Evolutionary conservation across 2,888 invertebrate species (phyloP).

Genomic region (Sarcophaga variegata): DNA sequence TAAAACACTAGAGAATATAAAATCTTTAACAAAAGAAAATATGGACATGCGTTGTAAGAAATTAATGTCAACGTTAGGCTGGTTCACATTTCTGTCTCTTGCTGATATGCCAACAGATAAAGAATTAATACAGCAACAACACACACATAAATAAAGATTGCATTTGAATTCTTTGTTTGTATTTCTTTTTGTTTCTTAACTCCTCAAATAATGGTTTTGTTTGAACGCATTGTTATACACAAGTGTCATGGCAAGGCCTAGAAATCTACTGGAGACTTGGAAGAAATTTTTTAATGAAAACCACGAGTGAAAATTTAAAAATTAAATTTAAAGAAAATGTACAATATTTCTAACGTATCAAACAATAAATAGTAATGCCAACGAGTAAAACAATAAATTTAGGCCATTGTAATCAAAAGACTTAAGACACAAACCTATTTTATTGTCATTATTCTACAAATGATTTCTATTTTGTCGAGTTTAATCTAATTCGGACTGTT

Average conservation of each 20-base stretch:
- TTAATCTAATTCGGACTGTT: too few relatives aligned
- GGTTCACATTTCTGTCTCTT: conserved; percentile 46
- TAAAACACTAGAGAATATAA: conserved; percentile 53
- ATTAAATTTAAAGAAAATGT: not conserved
- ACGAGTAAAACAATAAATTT: too few relatives aligned
- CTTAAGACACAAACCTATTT: too few relatives aligned
- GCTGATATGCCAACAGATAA: conserved; percentile 61
- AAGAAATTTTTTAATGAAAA: too few relatives aligned
- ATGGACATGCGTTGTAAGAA: conserved; percentile 70
- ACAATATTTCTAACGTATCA: too few relatives aligned
- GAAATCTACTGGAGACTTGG: too few relatives aligned
- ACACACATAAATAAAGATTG: conserved; percentile 9
- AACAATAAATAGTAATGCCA: too few relatives aligned
- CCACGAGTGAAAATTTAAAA: not conserved
- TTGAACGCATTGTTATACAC: not conserved
- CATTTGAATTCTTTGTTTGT: not conserved
- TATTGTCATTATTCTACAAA: too few relatives aligned
- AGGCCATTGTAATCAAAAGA: too few relatives aligned
- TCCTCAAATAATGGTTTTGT: conserved; percentile 5
- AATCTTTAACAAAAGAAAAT: conserved; percentile 70
- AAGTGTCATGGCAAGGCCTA: conserved; percentile 35
- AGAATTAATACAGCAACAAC: conserved; percentile 27
- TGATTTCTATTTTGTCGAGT: too few relatives aligned
- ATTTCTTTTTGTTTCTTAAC: not conserved
- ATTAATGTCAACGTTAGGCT: conserved; percentile 75